Evolutionary conservation across 2,888 invertebrate genomes (phyloP), one percentile per base, ranked within the genome.

Genomic region (Cotesia congregata): DNA sequence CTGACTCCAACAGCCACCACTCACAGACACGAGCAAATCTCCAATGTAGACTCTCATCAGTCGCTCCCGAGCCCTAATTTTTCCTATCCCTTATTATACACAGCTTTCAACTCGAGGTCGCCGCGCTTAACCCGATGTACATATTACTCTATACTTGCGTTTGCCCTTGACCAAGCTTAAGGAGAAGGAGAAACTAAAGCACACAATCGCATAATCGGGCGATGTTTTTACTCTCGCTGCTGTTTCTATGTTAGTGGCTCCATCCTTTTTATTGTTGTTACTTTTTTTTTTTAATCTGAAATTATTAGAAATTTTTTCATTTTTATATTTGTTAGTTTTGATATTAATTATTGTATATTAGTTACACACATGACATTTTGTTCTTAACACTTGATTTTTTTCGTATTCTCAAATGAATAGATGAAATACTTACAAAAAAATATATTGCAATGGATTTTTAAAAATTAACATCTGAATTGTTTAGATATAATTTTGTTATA

Each of bases 111-210:
- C 50, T 7, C 50, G 50, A 50, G 50, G 50, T 12, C 50, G 12
- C 50, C 50, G 50, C 50, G 50, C 50, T 50, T 12, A 50, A 12
- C 50, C 50, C 50, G 50, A 12, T 50, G 50, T 50, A 9, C n/a
- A n/a, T 12, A 50, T 50, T 50, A 7, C 3, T 30, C 30, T 30
- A 30, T 50, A 50, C 50, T 50, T 50, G 50, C 0, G 2, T 50
- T 50, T 50, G 50, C 12, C 50, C 50, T 50, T 50, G 50, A 50
- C 50, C 50, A 50, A 50, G 50, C 50, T 12, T 30, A 12, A 2
- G 50, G 50, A 50, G 50, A 50, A 50, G 50, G 50, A 50, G 50
- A 50, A 50, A 50, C 50, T 50, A 50, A 50, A 50, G 50, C 50
- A 50, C 50, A 50, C 50, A 50, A 50, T 50, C 9, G 50, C 50